Percentiles rank a stretch among this genome's conserved stretches.
phyloP scores from a whole-genome alignment of 2,113 vertebrate genomes.

The Hoplias malabaricus region DNA sequence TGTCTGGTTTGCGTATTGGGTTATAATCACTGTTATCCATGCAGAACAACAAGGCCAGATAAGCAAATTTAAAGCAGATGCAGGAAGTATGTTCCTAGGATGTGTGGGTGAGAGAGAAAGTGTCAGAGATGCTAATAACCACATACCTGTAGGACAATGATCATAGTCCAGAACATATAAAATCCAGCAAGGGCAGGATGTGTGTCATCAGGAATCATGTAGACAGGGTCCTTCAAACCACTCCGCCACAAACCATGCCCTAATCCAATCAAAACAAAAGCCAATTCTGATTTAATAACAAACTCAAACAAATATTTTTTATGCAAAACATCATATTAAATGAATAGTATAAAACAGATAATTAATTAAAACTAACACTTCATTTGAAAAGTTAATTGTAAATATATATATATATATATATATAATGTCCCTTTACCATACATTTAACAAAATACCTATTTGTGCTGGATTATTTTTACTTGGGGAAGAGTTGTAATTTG shows the following conservation, averaged over 20 bases:
- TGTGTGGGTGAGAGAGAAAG: background rate
- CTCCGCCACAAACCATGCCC: constrained; percentile 88
- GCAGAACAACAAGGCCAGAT: background rate
- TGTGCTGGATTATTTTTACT: too few species aligned
- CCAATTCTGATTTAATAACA: background rate
- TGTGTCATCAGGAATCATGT: constrained; percentile 67
- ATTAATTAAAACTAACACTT: too few species aligned
- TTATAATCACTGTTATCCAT: too few species aligned
- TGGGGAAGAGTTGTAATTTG: too few species aligned
- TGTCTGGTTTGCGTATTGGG: too few species aligned
- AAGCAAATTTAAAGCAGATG: background rate
- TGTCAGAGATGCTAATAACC: background rate
- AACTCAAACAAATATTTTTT: background rate
- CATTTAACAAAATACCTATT: too few species aligned
- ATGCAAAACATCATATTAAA: background rate
- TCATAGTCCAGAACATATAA: constrained; percentile 96
- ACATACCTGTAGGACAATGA: constrained; percentile 93
- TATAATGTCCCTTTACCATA: too few species aligned
- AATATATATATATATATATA: too few species aligned
- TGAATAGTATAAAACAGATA: background rate
- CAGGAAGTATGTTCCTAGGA: background rate
- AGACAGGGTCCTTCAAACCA: constrained; percentile 69
- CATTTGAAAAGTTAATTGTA: too few species aligned
- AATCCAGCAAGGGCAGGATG: constrained; percentile 81
- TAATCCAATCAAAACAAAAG: constrained; percentile 63